phyloP scores from a whole-genome alignment of 2,113 vertebrate genomes.

The Corynorhinus townsendii region DNA sequence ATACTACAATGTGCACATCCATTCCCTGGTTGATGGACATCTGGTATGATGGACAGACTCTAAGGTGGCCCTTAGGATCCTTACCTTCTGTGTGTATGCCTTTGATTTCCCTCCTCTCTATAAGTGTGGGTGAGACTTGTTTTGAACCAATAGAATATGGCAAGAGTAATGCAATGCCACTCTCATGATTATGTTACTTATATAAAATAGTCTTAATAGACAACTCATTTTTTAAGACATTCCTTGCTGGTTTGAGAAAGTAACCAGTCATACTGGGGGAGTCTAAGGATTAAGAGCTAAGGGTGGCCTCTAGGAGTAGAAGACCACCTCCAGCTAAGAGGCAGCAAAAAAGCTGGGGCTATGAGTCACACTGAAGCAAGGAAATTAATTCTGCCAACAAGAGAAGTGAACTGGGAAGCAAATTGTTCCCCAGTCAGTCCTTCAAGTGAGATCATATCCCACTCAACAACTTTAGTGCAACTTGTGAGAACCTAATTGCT shows the following conservation, averaged over 20 bases:
- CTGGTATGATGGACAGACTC: not conserved
- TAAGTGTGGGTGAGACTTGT: not conserved
- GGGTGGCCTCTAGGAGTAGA: not conserved
- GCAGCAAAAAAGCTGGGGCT: not conserved
- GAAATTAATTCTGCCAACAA: not conserved
- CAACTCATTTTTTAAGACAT: not conserved
- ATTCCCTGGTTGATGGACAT: not conserved
- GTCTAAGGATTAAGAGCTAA: not conserved
- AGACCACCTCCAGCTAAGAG: not conserved
- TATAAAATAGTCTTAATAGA: not conserved
- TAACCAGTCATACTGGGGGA: not conserved
- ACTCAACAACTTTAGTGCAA: not conserved
- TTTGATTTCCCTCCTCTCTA: not conserved
- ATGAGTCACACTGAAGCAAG: not conserved
- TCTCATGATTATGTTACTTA: not conserved
- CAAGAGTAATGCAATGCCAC: not conserved
- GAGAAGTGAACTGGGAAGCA: not conserved
- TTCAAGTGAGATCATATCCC: not conserved
- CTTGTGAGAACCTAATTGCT: not conserved
- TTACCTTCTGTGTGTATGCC: not conserved
- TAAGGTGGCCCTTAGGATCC: not conserved
- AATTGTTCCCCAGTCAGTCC: not conserved
- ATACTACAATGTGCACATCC: not conserved
- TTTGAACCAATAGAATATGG: not conserved
- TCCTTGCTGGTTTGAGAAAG: not conserved